Evolutionary conservation across 2,888 invertebrate genomes (phyloP), one percentile per base, ranked within the genome.

Genomic region (Leptopilina drosophilae): DNA sequence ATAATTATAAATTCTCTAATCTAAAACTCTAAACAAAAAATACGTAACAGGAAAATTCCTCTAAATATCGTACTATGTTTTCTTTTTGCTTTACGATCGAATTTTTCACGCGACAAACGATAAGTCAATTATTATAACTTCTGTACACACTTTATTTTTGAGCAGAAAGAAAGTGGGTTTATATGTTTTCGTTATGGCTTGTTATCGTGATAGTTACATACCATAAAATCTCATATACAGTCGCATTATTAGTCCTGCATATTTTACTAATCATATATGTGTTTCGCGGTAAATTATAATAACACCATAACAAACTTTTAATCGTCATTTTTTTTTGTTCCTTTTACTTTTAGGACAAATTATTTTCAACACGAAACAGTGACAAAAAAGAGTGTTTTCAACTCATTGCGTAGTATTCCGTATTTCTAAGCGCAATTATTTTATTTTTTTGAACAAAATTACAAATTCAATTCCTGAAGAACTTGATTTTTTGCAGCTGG

Each of bases 171-270:
- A 73, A 73, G 56, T 73, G 53, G 46, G 66, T 46, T 67, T 67
- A 46, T 46, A 46, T 9, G 69, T 73, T 73, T 73, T 53, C 69
- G 69, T 14, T n/a, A 53, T 56, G 53, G 69, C 69, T 53, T 46
- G 69, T 56, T 73, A 73, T 69, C 53, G 49, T 53, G 46, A 69
- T 49, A 26, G 66, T 53, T 73, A 69, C 33, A 33, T 69, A 20
- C 49, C 53, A 69, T 69, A 46, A 33, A 20, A 69, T 20, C 20
- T 69, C 49, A 69, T 53, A 69, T 49, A 26, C 12, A 7, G 4
- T n/a, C 56, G n/a, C 53, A 26, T 69, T 53, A 66, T 66, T 73
- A 53, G 53, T 53, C 53, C 53, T 56, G 69, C 69, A 73, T 73
- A 73, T 53, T 73, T 53, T 26, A 33, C 53, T 73, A 56, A 73